Conservation (phyloP, 1,140 invertebrate genomes). For the Leptinotarsa lineolata region DNA sequence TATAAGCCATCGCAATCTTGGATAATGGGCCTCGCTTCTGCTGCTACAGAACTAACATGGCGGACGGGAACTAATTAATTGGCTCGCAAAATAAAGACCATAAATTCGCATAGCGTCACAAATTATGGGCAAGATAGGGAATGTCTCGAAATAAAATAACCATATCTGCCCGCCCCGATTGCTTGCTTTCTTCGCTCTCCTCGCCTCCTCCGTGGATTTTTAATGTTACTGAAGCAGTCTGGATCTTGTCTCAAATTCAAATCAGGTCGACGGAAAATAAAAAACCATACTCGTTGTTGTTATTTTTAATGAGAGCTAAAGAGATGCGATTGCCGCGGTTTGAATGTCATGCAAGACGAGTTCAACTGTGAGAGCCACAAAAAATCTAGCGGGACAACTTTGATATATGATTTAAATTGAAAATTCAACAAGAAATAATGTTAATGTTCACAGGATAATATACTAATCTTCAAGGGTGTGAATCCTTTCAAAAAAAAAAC, state of each 20-base stretch:
- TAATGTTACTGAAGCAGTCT: slow-evolving; percentile 4
- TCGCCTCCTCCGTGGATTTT: neutral
- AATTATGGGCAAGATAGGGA: slow-evolving; percentile 56
- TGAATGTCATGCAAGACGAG: too few species aligned
- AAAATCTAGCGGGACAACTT: too few species aligned
- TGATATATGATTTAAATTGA: too few species aligned
- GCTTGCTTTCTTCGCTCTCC: neutral
- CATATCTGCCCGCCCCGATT: slow-evolving; percentile 45
- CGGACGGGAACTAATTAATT: slow-evolving; percentile 57
- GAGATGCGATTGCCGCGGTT: neutral
- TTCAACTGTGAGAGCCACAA: too few species aligned
- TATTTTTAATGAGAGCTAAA: slow-evolving; percentile 10
- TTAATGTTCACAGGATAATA: too few species aligned
- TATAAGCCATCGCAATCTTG: slow-evolving; percentile 55
- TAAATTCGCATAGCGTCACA: slow-evolving; percentile 57
- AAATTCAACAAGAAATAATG: too few species aligned
- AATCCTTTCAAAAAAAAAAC: too few species aligned
- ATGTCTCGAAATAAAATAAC: slow-evolving; percentile 57
- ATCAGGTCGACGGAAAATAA: slow-evolving; percentile 10
- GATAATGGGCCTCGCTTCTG: slow-evolving; percentile 51
- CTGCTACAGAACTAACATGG: slow-evolving; percentile 44
- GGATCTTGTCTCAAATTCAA: slow-evolving; percentile 12
- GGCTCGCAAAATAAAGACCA: slow-evolving; percentile 57
- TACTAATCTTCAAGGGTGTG: too few species aligned
- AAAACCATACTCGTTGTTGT: slow-evolving; percentile 5